These are phyloP conservation scores for Callaeas wilsoni DNA, from an alignment of 2,113 vertebrate species.

Conservation along the genomic window DNA sequence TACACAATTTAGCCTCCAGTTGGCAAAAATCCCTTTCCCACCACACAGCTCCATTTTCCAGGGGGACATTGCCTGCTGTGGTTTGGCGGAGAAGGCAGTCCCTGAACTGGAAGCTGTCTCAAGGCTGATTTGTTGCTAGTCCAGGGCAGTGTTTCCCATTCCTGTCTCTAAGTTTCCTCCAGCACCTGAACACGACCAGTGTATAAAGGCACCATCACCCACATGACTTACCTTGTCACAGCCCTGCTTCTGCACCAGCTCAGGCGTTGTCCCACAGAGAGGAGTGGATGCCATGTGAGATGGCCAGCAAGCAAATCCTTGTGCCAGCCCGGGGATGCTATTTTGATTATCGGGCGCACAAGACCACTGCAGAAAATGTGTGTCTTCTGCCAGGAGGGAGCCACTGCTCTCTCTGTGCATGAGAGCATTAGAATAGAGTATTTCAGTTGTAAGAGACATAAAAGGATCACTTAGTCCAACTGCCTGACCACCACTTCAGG, in stretches of 20 bases:
- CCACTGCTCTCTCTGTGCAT: not conserved
- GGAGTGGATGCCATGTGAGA: not conserved
- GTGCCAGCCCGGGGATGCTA: accelerated
- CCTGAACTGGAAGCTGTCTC: not conserved
- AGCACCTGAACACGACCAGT: not conserved
- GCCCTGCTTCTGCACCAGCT: not conserved
- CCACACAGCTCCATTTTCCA: not conserved
- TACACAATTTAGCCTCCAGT: accelerated
- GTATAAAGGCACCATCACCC: not conserved
- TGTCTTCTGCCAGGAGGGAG: not conserved
- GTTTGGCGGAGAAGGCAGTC: not conserved
- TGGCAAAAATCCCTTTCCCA: not conserved
- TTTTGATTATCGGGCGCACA: not conserved
- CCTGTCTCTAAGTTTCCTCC: not conserved
- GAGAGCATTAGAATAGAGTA: not conserved
- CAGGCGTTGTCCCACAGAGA: accelerated
- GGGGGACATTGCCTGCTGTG: not conserved
- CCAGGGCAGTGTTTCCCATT: not conserved
- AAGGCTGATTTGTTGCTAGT: not conserved
- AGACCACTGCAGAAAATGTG: not conserved
- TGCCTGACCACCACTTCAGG: not conserved
- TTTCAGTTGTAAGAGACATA: not conserved
- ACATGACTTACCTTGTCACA: not conserved
- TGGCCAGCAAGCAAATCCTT: not conserved
- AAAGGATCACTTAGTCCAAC: not conserved